Base-by-base conservation (phyloP, 2,113 vertebrate genomes). In the Steatornis caripensis region DNA sequence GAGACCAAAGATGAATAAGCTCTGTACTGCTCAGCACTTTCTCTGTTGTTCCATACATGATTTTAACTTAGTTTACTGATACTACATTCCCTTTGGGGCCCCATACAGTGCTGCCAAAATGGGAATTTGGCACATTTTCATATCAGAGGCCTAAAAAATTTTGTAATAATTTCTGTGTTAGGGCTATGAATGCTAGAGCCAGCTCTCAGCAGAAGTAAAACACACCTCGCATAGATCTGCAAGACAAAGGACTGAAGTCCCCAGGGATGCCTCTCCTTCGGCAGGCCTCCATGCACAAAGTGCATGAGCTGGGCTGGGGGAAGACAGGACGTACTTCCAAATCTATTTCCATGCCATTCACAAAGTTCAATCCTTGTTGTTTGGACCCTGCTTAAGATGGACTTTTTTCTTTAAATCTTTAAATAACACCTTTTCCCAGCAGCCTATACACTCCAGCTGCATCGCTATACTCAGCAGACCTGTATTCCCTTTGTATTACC, bases 231-330 rank as follows among this genome's bases (percentile, higher is more conserved):
- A 65, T 1, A 0, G 61, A 39, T 24, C 46, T 24, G 11, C 32
- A 54, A 71, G 46, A 27, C 16, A 27, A 27, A 65, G n/a, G 30
- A 12, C 70, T 58, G 49, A 54, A 60, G 53, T 34, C 21, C 43
- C 53, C 54, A 41, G 48, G 45, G 62, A 68, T 19, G 29, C n/a
- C 54, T 15, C 21, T 46, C 21, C 58, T 49, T 16, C 41, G 53
- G 46, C 68, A 72, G 53, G 45, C 12, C 45, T 34, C 54, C 46
- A 24, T 0, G 1, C 77, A 68, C 84, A 66, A 57, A 74, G 72
- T 11, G 22, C 30, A 23, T 0, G 8, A 27, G 65, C 37, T 78
- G 55, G 51, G 15, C 0, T 0, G 37, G 8, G 6, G 14, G 0
- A 8, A 85, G 45, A 48, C 58, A 77, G 46, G 49, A 41, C 0